phyloP scores from a whole-genome alignment of 1,140 invertebrate species.

The Muscidifurax raptorellus region DNA sequence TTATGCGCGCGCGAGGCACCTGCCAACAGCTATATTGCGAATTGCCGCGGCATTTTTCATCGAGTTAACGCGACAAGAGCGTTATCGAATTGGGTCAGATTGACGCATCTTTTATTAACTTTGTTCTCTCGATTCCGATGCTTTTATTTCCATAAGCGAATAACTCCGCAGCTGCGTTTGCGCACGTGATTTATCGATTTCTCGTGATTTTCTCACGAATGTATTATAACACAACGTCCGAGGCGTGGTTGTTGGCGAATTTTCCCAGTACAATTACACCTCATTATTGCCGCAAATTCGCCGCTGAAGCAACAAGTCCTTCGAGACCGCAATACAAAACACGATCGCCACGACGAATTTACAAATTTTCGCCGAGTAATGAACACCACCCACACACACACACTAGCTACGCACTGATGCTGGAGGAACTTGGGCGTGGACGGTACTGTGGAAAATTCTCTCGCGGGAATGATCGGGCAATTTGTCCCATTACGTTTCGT shows the following conservation, averaged over 20 bases:
- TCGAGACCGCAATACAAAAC: not conserved
- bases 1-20: not conserved
- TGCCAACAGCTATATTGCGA: not conserved
- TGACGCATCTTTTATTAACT: no score
- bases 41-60: not conserved
- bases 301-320: not conserved
- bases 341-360: not conserved
- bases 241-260: conserved; percentile 6
- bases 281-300: conserved; percentile 12
- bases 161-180: conserved; percentile 30
- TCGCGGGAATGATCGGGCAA: conserved; percentile 24
- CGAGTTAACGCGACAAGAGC: not conserved
- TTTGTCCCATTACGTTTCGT: conserved; percentile 11
- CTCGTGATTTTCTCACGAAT: conserved; percentile 25
- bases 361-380: conserved; percentile 21
- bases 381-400: not conserved
- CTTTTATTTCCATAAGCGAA: conserved; percentile 28
- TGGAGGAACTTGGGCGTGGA: no score
- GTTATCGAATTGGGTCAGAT: not conserved
- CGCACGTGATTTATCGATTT: conserved; percentile 31
- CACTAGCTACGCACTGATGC: no score
- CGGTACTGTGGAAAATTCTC: not conserved
- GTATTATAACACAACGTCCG: not conserved
- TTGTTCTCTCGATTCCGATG: not conserved
- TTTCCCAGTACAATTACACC: not conserved